A percentile compares a stretch with the other conserved stretches of the same genome.
Evolutionary conservation across 2,113 vertebrate species (phyloP).

Genomic region (Macheiramphus alcinus): DNA sequence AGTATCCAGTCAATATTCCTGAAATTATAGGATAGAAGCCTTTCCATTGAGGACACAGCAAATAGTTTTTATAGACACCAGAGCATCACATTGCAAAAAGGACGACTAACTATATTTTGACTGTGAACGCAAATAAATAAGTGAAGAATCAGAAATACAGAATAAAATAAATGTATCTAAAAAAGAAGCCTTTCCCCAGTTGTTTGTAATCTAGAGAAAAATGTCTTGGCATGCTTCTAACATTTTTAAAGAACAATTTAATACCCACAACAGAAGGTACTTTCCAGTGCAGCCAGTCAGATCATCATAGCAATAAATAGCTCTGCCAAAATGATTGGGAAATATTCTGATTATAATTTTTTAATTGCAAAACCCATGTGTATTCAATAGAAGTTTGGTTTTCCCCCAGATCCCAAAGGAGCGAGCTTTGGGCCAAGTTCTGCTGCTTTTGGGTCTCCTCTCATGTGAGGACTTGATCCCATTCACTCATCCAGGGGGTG

Average conservation of each 20-base stretch:
- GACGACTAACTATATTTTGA: background rate
- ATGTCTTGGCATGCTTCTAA: background rate
- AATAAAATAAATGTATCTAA: background rate
- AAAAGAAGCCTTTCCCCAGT: background rate
- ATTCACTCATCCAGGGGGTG: background rate
- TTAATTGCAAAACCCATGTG: background rate
- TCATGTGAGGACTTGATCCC: background rate
- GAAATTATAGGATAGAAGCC: slow-evolving; percentile 25
- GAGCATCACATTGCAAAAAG: background rate
- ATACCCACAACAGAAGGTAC: background rate
- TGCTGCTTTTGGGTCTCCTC: background rate
- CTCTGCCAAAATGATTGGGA: background rate
- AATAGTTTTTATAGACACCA: background rate
- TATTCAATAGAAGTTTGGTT: background rate
- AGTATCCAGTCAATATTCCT: slow-evolving; percentile 20
- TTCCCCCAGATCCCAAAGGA: background rate
- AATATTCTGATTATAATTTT: background rate
- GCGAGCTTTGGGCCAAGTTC: background rate
- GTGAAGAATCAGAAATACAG: background rate
- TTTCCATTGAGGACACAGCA: background rate
- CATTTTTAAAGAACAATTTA: background rate
- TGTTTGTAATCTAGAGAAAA: background rate
- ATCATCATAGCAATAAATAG: background rate
- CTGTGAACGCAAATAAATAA: background rate
- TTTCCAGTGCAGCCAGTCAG: background rate